Conservation (phyloP, 1,140 invertebrate genomes). For the Zaprionus nigranus region DNA sequence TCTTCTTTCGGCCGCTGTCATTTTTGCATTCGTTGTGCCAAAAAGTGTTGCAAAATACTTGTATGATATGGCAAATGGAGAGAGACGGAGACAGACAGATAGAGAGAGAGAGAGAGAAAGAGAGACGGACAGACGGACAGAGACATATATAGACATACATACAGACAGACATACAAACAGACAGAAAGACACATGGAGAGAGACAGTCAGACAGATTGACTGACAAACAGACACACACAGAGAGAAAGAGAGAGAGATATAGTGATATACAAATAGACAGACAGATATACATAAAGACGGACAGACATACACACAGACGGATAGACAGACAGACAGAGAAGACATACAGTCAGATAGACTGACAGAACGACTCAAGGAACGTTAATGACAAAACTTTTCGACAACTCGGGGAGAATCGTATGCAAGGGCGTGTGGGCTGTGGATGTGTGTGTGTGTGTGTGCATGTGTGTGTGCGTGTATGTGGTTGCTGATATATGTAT, state of each 20-base stretch:
- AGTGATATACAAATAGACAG: background rate
- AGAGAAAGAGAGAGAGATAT: background rate
- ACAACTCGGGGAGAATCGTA: constrained; percentile 70
- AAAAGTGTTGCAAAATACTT: constrained; percentile 64
- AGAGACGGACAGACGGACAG: constrained; percentile 7
- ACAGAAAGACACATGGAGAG: constrained; percentile 1
- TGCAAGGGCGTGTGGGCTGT: constrained; percentile 62
- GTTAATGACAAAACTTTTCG: constrained; percentile 81
- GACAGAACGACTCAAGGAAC: constrained; percentile 57
- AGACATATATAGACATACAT: background rate
- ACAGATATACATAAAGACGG: background rate
- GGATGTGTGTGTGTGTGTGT: constrained; percentile 17
- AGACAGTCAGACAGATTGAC: constrained; percentile 22
- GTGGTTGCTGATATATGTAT: constrained; percentile 3
- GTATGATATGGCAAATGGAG: constrained; percentile 60
- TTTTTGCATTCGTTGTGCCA: constrained; percentile 68
- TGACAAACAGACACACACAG: constrained; percentile 6
- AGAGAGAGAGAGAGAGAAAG: constrained; percentile 7
- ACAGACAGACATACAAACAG: constrained; percentile 9
- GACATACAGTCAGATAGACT: constrained; percentile 22
- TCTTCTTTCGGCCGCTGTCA: constrained; percentile 50
- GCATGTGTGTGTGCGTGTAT: constrained; percentile 19
- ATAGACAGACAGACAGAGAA: constrained; percentile 20
- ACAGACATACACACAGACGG: background rate
- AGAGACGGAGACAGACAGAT: constrained; percentile 17